Base-by-base conservation (phyloP, 2,888 invertebrate genomes). In the Netelia inedita region DNA sequence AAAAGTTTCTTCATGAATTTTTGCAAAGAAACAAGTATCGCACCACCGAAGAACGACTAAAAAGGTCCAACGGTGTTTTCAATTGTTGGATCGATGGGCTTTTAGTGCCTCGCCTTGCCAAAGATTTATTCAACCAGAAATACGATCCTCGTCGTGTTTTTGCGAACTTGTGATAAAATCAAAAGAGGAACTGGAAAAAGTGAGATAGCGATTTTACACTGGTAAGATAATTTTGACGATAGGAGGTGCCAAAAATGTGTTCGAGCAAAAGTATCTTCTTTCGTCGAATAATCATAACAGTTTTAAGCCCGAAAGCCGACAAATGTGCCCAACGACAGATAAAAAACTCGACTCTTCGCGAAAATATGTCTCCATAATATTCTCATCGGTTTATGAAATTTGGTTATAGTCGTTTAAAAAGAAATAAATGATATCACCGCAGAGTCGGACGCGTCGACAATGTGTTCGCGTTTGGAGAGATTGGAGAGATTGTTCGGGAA, bases 1-100 rank as follows among this genome's bases (percentile, higher is more conserved):
- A 61, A 21, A 61, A 61, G 59, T 61, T 61, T 59, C 28, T 23
- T 61, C 59, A 11, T 21, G 14, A 61, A 61, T 61, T 61, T 61
- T 61, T 21, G 59, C 21, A 35, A 35, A 35, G 6, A 35, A 35
- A 1, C 35, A 35, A 35, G 5, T 35, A 23, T 6, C 11, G 23
- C 1, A 21, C 0, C 14, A 53, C 16, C 53, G 53, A 53, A 53
- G 53, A 16, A 16, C 53, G 53, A 53, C 14, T 14, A 53, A 53
- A 16, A 53, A 53, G 53, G n/a, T 53, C 53, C 14, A 35, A 35
- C 35, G 6, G 53, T 53, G 53, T 53, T 53, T 53, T 53, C 53
- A 53, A 53, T 53, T 35, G 35, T 53, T 53, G 14, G 16, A 53
- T 53, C n/a, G 53, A 53, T 53, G 16, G 53, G 10, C 53, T 53